Base-by-base conservation (phyloP, 2,888 invertebrate genomes). In the Uloborus plumipes region DNA sequence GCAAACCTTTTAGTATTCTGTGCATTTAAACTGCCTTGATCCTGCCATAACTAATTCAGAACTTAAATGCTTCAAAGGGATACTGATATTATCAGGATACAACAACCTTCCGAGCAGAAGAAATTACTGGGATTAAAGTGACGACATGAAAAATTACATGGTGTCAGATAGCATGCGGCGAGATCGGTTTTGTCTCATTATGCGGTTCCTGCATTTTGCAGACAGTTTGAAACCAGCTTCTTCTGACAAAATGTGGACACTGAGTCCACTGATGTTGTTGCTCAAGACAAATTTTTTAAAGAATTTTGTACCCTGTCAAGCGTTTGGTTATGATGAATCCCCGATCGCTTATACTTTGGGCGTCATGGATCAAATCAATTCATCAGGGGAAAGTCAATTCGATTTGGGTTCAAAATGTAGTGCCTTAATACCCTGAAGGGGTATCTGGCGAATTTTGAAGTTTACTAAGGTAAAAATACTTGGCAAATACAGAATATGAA, bases 261-360 rank as follows among this genome's bases (percentile, higher is more conserved):
- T 65, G 11, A 1, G 65, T 2, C 47, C 22, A 14, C 20, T 65
- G 16, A 47, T 65, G 65, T n/a, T 6, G 20, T 26, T 26, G 16
- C 11, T 65, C 1, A 65, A 65, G 13, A 2, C n/a, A 47, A 14
- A 20, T 15, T 65, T 49, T 11, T 7, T 49, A 4, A 14, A 65
- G 15, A 11, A 65, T 47, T 65, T 39, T 15, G 49, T 47, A n/a
- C 47, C 50, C 18, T 15, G 20, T 13, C 65, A 26, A 16, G 53
- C 22, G 15, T 16, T 69, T 22, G 9, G 39, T 11, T 31, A 85
- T 79, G 87, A 88, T 85, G 87, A 88, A 82, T 84, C 85, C 51
- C 87, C 88, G 87, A 84, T 88, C 1, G 84, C 86, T 51, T 88
- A n/a, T 88, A 88, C 87, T 89, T 87, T 86, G 88, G 87, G 61